Percentiles rank a stretch among this genome's conserved stretches.
These are phyloP conservation scores for Drosophila koepferae DNA, from an alignment of 2,888 invertebrate genomes.

Conservation along the genomic window DNA sequence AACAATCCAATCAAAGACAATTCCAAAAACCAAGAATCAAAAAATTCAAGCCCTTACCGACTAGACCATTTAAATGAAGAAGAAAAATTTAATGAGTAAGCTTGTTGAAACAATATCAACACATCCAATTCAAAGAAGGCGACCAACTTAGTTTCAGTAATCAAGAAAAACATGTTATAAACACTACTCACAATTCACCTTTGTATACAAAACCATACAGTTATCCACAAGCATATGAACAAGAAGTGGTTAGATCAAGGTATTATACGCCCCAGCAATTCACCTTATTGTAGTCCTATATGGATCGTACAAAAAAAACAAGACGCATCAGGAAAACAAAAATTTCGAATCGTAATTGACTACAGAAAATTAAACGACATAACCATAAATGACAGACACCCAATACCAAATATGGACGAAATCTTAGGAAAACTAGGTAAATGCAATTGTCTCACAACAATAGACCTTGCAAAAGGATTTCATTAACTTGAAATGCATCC, in stretches of 20 bases:
- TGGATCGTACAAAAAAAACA: too few relatives aligned
- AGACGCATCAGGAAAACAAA: too few relatives aligned
- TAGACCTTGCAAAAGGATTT: conserved; percentile 18
- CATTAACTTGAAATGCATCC: conserved; percentile 21
- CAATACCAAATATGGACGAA: conserved; percentile 23
- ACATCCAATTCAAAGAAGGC: not conserved
- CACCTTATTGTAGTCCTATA: too few relatives aligned
- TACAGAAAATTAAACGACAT: too few relatives aligned
- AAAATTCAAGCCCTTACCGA: not conserved
- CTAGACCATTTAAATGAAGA: conserved; percentile 3
- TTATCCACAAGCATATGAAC: too few relatives aligned
- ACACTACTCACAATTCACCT: not conserved
- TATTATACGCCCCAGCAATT: too few relatives aligned
- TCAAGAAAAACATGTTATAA: conserved; percentile 1
- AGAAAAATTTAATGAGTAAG: conserved; percentile 1
- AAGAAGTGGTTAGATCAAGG: too few relatives aligned
- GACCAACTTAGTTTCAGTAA: not conserved
- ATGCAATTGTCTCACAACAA: conserved; percentile 23
- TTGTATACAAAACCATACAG: too few relatives aligned
- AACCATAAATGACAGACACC: conserved; percentile 1
- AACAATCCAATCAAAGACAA: too few relatives aligned
- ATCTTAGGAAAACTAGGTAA: conserved; percentile 18
- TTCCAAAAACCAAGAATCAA: too few relatives aligned
- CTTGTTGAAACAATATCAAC: conserved; percentile 4
- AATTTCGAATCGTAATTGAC: too few relatives aligned